Conservation (phyloP, 2,113 vertebrate genomes). For the Apistogramma diplotaenia region DNA sequence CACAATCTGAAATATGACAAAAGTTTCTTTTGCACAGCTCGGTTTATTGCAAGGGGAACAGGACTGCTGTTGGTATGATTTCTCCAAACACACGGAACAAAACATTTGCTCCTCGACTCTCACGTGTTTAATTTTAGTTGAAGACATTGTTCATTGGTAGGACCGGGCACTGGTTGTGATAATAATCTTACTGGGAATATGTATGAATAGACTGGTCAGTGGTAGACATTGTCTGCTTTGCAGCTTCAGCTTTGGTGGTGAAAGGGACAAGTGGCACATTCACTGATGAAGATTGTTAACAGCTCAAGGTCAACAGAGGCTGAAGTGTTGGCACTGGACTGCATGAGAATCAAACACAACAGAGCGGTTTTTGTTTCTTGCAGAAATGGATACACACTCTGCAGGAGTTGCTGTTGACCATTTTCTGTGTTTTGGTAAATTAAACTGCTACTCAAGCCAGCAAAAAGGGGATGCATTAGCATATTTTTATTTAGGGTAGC, state of each 20-base stretch:
- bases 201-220: constrained; percentile 14
- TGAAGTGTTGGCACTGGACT: not conserved
- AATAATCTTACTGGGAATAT: not conserved
- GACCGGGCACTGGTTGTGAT: constrained; percentile 1
- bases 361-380: not conserved
- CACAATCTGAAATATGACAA: constrained; percentile 51
- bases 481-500: not conserved
- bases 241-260: constrained; percentile 20
- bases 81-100: not conserved
- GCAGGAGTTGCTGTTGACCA: not conserved
- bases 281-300: constrained; percentile 41
- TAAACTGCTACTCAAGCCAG: not conserved
- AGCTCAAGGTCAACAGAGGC: constrained; percentile 24
- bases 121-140: constrained; percentile 13
- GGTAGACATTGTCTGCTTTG: constrained; percentile 3
- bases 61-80: constrained; percentile 8
- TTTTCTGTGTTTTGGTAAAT: not conserved
- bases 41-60: constrained; percentile 44
- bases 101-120: constrained; percentile 3
- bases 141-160: constrained; percentile 26
- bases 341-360: constrained; percentile 6
- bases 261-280: constrained; percentile 32
- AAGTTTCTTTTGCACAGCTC: constrained; percentile 12
- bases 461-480: not conserved
- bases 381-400: not conserved